A percentile compares a stretch with the other conserved stretches of the same genome.
Evolutionary conservation across 2,797 vertebrate genomes (phyloP).

Genomic region (Coregonus ussuriensis): DNA sequence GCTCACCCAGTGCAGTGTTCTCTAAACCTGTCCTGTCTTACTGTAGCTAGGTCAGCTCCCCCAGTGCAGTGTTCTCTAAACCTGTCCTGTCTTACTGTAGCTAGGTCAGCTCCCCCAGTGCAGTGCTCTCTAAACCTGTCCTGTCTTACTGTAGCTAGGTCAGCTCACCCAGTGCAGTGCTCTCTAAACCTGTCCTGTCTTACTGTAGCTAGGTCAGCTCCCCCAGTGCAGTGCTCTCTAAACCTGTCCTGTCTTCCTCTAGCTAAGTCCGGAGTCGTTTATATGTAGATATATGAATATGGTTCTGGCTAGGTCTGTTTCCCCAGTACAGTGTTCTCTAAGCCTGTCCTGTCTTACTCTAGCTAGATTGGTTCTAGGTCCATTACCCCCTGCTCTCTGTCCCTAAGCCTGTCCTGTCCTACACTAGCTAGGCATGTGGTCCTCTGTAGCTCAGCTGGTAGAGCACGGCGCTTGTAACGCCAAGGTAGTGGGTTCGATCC

Average conservation of each 20-base stretch:
- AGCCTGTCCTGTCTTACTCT: background rate
- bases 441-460: background rate
- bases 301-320: background rate
- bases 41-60: no score
- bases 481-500: no score
- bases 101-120: no score
- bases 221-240: no score
- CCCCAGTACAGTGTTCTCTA: background rate
- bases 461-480: no score
- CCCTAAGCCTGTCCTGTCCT: background rate
- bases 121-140: no score
- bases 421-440: background rate
- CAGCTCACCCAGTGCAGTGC: background rate
- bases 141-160: no score
- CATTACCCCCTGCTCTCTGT: background rate
- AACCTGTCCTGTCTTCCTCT: background rate
- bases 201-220: no score
- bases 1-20: background rate
- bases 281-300: background rate
- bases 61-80: no score
- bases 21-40: background rate
- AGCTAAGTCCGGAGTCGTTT: background rate
- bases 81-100: no score
- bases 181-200: background rate
- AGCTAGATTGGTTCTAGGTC: background rate